A percentile compares a stretch with the other conserved stretches of the same genome.
phyloP scores from a whole-genome alignment of 1,140 invertebrate genomes.

The Hestina assimilis region DNA sequence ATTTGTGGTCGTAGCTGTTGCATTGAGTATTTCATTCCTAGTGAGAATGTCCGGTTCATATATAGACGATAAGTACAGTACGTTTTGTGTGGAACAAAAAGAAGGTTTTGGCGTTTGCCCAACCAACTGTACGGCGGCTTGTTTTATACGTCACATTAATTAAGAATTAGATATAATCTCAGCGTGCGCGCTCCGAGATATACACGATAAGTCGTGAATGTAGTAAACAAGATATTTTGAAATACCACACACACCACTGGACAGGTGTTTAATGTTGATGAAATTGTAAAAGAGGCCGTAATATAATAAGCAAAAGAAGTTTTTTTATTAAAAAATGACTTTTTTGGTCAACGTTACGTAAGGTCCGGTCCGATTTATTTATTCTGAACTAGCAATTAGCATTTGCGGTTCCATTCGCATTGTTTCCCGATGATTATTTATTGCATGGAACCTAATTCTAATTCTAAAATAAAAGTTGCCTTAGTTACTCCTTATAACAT shows the following conservation, averaged over 20 bases:
- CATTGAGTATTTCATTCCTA: constrained; percentile 61
- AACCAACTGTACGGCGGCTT: constrained; percentile 64
- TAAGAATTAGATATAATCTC: constrained; percentile 67
- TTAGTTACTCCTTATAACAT: no score
- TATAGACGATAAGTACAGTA: constrained; percentile 42
- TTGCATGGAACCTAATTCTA: no score
- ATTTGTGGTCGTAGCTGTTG: constrained; percentile 63
- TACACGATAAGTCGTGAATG: constrained; percentile 56
- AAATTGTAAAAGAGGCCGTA: no score
- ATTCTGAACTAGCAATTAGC: no score
- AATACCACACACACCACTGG: constrained; percentile 17
- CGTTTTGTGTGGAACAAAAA: constrained; percentile 59
- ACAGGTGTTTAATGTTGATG: constrained; percentile 46
- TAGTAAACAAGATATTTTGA: constrained; percentile 47
- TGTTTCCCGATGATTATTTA: no score
- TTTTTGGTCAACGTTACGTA: no score
- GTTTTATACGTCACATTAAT: constrained; percentile 72
- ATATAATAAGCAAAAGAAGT: no score
- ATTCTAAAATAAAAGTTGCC: no score
- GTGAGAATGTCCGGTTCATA: constrained; percentile 43
- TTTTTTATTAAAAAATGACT: neutral
- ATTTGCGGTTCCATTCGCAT: no score
- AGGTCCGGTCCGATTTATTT: no score
- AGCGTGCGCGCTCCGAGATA: constrained; percentile 43
- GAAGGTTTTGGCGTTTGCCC: constrained; percentile 59